Evolutionary conservation across 2,888 invertebrate genomes (phyloP), one percentile per base, ranked within the genome.

Genomic region (Chaitophorus viminalis): DNA sequence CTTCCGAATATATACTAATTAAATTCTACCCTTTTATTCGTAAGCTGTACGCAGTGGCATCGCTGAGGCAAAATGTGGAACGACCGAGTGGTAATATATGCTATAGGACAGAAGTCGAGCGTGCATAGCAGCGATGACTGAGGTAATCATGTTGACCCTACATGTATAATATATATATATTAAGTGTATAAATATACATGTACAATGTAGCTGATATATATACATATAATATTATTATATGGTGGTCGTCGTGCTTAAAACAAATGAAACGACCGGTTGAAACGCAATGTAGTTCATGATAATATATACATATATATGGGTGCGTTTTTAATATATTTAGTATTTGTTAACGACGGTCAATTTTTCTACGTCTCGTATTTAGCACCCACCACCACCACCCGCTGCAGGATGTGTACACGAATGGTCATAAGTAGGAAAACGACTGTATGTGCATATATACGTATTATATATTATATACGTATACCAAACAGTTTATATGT

Each of bases 291-390:
- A 39, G 29, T 36, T 82, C 36, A 39, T 29, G 36, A 75, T 21
- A 25, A 9, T 74, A 39, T 74, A 25, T 25, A 14, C 5, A 33
- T 79, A 39, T 74, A 60, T 14, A 18, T 79, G 3, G 36, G 60
- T 18, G 46, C 46, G 60, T 46, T 82, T 82, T 83, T 31, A 72
- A 77, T 77, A 68, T 77, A 72, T 36, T 79, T 72, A 54, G 79
- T 81, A 60, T 60, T 74, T 25, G 70, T 87, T 87, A 87, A 87
- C 81, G 87, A 81, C 60, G 81, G 87, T 81, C 79, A 33, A 87
- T 87, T 87, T 87, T 60, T 87, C 87, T 39, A 81, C 74, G 86
- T 86, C 86, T 86, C 52, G 68, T 68, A 82, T 82, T 82, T 82
- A 82, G 74, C 82, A 82, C 82, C 82, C 82, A 54, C 52, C 82